Percentiles rank a stretch among this genome's conserved stretches.
Conservation (phyloP, 2,888 invertebrate species). For the Cryptocephalus moraei region DNA sequence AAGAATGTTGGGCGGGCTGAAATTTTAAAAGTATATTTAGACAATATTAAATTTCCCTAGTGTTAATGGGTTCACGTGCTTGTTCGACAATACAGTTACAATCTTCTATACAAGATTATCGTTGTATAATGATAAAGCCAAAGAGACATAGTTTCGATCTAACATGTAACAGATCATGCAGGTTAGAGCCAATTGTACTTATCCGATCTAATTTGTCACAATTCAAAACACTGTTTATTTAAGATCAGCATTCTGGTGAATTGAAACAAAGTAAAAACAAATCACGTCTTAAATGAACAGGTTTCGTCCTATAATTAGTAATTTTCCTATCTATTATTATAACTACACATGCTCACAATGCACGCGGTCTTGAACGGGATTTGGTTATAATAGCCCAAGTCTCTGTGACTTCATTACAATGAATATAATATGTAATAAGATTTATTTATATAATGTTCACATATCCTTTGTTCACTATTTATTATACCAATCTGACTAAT, state of each 20-base stretch:
- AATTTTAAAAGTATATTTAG: slow-evolving; percentile 37
- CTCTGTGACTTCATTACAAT: slow-evolving; percentile 40
- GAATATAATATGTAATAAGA: slow-evolving; percentile 3
- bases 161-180: slow-evolving; percentile 31
- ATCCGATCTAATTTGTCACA: slow-evolving; percentile 1
- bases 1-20: slow-evolving; percentile 98
- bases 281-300: slow-evolving; percentile 1
- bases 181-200: slow-evolving; percentile 25
- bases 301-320: slow-evolving; percentile 4
- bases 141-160: slow-evolving; percentile 33
- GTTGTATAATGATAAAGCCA: slow-evolving; percentile 33
- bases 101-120: slow-evolving; percentile 11
- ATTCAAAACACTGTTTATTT: slow-evolving; percentile 3
- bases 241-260: background rate
- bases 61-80: slow-evolving; percentile 3
- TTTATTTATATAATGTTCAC: background rate
- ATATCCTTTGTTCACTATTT: too few species aligned
- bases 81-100: slow-evolving; percentile 6
- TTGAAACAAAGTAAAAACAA: background rate
- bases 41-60: slow-evolving; percentile 6
- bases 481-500: too few species aligned
- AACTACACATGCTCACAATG: slow-evolving; percentile 32
- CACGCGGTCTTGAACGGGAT: slow-evolving; percentile 13
- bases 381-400: slow-evolving; percentile 18
- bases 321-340: slow-evolving; percentile 9